A percentile compares a stretch with the other conserved stretches of the same genome.
Conservation (phyloP, 1,140 invertebrate genomes). For the Microplitis mediator region DNA sequence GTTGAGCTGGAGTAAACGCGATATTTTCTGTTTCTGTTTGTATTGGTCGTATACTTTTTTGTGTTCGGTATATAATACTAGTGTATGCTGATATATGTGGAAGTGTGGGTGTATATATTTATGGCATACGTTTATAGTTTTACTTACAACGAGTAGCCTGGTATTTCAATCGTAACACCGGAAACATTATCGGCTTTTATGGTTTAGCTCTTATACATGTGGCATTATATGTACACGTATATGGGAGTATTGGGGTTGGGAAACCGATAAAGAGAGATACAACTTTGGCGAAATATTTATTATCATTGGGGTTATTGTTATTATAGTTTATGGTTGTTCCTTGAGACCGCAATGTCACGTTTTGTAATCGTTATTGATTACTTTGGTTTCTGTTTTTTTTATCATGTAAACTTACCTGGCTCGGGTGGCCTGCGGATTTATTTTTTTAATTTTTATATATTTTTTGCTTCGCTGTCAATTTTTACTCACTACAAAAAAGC, state of each 20-base stretch:
- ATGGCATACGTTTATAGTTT: conserved; percentile 8
- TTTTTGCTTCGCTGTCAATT: too few relatives aligned
- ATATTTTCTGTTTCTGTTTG: neutral
- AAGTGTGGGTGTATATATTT: neutral
- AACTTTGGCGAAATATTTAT: too few relatives aligned
- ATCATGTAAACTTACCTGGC: neutral
- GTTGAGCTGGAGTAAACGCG: conserved; percentile 29
- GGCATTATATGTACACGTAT: neutral
- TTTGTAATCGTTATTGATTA: too few relatives aligned
- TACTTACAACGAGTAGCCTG: neutral
- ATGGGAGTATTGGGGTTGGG: neutral
- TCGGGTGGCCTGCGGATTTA: too few relatives aligned
- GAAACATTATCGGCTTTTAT: conserved; percentile 19
- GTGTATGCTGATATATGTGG: too few relatives aligned
- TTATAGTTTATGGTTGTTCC: too few relatives aligned
- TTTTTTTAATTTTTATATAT: too few relatives aligned
- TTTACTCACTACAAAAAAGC: too few relatives aligned
- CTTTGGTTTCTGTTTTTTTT: neutral
- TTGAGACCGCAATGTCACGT: too few relatives aligned
- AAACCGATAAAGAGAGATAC: neutral
- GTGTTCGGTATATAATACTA: neutral
- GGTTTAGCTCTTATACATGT: neutral
- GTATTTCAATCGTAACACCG: conserved; percentile 7
- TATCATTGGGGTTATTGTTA: too few relatives aligned
- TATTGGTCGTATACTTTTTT: neutral